phyloP scores from a whole-genome alignment of 2,113 vertebrate species.

The Ailurus styani region DNA sequence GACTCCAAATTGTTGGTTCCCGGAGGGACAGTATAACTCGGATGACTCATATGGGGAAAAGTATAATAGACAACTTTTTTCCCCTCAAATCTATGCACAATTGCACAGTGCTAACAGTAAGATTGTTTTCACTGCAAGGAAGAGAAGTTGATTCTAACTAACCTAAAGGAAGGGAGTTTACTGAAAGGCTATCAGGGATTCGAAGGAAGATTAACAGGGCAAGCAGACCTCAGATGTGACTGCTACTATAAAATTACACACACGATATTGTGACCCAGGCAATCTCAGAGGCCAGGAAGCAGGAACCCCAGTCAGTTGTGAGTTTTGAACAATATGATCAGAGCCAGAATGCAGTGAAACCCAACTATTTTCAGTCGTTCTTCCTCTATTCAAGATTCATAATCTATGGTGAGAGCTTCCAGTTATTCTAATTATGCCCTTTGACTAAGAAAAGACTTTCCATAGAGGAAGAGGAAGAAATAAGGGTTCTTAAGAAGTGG shows the following conservation, averaged over 20 bases:
- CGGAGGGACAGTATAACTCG: background rate
- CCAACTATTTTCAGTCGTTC: background rate
- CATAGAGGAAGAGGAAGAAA: background rate
- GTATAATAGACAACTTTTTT: background rate
- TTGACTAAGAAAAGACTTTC: background rate
- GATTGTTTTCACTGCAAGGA: background rate
- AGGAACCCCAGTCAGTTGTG: background rate
- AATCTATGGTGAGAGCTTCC: background rate
- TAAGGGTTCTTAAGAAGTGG: background rate
- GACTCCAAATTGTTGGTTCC: background rate
- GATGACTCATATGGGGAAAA: background rate
- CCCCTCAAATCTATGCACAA: background rate
- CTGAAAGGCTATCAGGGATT: background rate
- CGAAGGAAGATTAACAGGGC: background rate
- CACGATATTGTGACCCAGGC: fast-evolving
- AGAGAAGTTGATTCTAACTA: background rate
- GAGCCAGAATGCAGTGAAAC: too few relatives aligned
- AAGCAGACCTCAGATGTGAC: background rate
- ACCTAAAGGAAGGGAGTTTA: background rate
- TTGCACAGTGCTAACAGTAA: background rate
- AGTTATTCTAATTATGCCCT: background rate
- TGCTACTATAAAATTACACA: too few relatives aligned
- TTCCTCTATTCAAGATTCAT: background rate
- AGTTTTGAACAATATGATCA: background rate
- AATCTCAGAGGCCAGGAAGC: background rate